Percentiles rank a stretch among this genome's conserved stretches.
Conservation (phyloP, 30 jellyfish, hydroid and myxozoan genomes). For the Turritopsis rubra region DNA sequence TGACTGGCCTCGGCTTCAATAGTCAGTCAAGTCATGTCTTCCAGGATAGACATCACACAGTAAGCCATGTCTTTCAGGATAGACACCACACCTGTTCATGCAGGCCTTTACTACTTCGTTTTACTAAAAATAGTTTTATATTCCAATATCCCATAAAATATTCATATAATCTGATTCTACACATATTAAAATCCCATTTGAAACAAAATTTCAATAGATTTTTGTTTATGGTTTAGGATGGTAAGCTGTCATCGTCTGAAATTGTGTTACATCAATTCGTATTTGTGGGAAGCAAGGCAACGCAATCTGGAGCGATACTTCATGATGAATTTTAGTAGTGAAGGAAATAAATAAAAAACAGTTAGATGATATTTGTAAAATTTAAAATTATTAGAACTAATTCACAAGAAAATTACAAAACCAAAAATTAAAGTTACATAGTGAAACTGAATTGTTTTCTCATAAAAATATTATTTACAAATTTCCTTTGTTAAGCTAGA, state of each 20-base stretch:
- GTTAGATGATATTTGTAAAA: neutral
- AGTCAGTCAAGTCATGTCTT: too few relatives aligned
- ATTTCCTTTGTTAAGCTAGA: neutral
- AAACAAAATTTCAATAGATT: too few relatives aligned
- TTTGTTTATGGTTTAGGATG: too few relatives aligned
- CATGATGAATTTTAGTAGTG: conserved; percentile 78
- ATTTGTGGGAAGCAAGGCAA: conserved; percentile 76
- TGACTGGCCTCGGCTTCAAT: too few relatives aligned
- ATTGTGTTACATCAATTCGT: conserved; percentile 60
- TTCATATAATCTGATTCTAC: too few relatives aligned
- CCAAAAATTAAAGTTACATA: neutral
- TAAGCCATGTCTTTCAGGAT: too few relatives aligned
- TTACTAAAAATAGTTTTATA: too few relatives aligned
- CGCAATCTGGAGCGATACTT: conserved; percentile 60
- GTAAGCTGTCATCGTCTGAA: conserved; percentile 54
- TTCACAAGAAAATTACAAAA: neutral
- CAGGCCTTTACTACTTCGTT: too few relatives aligned
- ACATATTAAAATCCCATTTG: too few relatives aligned
- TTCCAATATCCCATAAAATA: too few relatives aligned
- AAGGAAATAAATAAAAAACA: neutral
- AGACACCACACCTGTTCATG: too few relatives aligned
- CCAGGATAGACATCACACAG: too few relatives aligned
- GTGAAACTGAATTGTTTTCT: neutral
- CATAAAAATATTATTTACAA: neutral
- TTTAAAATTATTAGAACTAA: neutral